phyloP scores from a whole-genome alignment of 2,797 vertebrate genomes.

The Avahi laniger region DNA sequence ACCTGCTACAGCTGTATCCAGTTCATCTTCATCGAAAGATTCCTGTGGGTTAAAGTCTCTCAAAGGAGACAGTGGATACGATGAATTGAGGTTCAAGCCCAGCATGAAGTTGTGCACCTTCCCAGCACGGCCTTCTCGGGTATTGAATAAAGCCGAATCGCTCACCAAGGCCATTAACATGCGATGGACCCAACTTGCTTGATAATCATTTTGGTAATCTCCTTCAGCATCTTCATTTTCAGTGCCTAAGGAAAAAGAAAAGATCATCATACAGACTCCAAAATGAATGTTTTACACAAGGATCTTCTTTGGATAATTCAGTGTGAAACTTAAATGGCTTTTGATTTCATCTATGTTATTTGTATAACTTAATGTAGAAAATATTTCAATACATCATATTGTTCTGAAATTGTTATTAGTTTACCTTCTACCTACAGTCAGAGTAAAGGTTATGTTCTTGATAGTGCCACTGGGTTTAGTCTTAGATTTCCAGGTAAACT shows the following conservation, averaged over 20 bases:
- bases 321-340: not conserved
- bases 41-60: conserved; percentile 79
- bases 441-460: not conserved
- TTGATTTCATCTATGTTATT: not conserved
- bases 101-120: conserved; percentile 99
- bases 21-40: conserved; percentile 87
- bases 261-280: not conserved
- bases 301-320: not conserved
- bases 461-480: not conserved
- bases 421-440: not conserved
- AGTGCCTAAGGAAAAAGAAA: conserved; percentile 80
- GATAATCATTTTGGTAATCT: conserved; percentile 87
- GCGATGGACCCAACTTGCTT: conserved; percentile 95
- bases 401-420: not conserved
- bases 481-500: not conserved
- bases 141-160: conserved; percentile 94
- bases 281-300: not conserved
- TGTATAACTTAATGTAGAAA: not conserved
- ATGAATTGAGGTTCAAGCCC: conserved; percentile 95
- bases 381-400: not conserved
- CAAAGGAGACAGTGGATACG: conserved; percentile 89
- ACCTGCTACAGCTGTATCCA: conserved; percentile 95
- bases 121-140: conserved; percentile 95
- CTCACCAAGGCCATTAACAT: conserved; percentile 95
- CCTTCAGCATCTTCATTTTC: conserved; percentile 88